A percentile compares a stretch with the other conserved stretches of the same genome.
These are phyloP conservation scores for Triplophysa dalaica DNA, from an alignment of 2,113 vertebrate species.

Conservation along the genomic window DNA sequence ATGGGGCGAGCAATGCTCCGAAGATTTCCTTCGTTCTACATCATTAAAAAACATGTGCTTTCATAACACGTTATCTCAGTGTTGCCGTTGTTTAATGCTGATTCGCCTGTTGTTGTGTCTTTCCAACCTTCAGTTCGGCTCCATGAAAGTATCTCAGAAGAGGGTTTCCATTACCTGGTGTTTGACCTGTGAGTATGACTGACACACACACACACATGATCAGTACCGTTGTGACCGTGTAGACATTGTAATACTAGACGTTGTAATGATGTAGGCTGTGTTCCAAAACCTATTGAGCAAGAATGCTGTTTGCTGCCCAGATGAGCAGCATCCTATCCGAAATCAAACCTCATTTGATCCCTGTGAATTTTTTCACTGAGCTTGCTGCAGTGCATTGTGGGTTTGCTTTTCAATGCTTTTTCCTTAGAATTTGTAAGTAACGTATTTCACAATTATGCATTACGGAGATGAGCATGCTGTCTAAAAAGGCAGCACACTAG, in stretches of 20 bases:
- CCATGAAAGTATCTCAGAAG: constrained; percentile 54
- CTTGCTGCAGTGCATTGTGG: no score
- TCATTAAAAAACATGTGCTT: constrained; percentile 21
- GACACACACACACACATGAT: not conserved
- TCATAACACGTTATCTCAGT: constrained; percentile 1
- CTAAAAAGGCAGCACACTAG: not conserved
- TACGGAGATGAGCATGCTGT: not conserved
- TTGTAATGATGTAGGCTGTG: not conserved
- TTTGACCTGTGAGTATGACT: constrained; percentile 52
- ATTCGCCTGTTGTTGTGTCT: not conserved
- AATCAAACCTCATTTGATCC: not conserved
- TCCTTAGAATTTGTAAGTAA: no score
- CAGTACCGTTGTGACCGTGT: not conserved
- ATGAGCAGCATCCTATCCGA: not conserved
- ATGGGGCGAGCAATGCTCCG: not conserved
- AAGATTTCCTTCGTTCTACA: not conserved
- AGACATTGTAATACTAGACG: not conserved
- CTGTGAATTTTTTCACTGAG: no score
- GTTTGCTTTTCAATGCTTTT: no score
- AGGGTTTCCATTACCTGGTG: constrained; percentile 54
- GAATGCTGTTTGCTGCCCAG: not conserved
- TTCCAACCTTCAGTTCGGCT: constrained; percentile 45
- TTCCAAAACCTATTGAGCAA: not conserved
- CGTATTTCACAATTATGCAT: no score
- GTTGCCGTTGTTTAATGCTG: not conserved